Base-by-base conservation (phyloP, 2,113 vertebrate genomes). In the Recurvirostra avosetta region DNA sequence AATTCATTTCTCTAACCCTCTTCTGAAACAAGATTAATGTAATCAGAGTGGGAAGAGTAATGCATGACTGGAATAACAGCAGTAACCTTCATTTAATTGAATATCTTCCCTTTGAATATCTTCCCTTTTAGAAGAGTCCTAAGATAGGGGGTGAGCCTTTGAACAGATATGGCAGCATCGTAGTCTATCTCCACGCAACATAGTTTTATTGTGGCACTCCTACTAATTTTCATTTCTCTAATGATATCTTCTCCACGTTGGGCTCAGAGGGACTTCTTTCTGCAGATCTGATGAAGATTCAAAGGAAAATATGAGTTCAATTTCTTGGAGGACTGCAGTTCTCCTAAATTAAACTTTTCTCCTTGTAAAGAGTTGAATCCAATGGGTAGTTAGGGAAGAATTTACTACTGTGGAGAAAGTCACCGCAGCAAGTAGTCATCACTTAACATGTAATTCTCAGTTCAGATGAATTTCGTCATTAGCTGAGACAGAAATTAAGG, bases 21-120 rank as follows among this genome's bases (percentile, higher is more conserved):
- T 75, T 88, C 73, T 53, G 43, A 92, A 91, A 27, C 21, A 92
- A 91, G 43, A 87, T 81, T 65, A 68, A 56, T 16, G 45, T 15
- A 82, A 61, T 58, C 21, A 92, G 40, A 85, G 34, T 36, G 45
- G 23, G n/a, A 67, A 92, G 38, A 94, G 22, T 22, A 85, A 27
- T n/a, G 21, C 21, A 21, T 49, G 91, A 41, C 47, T 17, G 41
- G 27, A 93, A 84, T 68, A 71, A 87, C 1, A 1, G 18, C 49
- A 80, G 43, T 38, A 84, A 41, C 17, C 15, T 71, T 81, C 15
- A 65, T 56, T 91, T 76, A 63, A 84, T 23, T 80, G 3, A 86
- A 3, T 80, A 67, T 36, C 7, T 49, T 21, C 45, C 45, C 45
- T 47, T 47, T 47, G 19, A 47, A 47, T 90, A 66, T n/a, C 6